Conservation (phyloP, 2,797 vertebrate genomes). For the Miichthys miiuy region DNA sequence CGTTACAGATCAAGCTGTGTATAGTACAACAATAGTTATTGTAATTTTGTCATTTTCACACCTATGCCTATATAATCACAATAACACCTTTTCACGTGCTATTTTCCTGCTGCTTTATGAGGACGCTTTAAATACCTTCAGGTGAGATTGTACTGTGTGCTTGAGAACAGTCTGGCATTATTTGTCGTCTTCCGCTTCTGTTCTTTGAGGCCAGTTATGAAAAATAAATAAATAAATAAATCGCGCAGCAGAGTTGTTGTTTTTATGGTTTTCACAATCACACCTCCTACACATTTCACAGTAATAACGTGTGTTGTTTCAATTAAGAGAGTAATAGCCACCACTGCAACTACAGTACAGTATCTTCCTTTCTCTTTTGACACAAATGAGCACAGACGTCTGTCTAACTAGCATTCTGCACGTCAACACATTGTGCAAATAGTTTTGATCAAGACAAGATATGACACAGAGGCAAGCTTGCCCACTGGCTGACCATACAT, state of each 20-base stretch:
- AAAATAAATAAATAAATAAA: constrained; percentile 1
- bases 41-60: constrained; percentile 30
- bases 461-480: neutral
- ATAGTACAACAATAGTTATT: neutral
- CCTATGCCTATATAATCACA: constrained; percentile 22
- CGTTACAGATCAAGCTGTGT: constrained; percentile 4
- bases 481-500: neutral
- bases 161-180: constrained; percentile 22
- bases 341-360: neutral
- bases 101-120: constrained; percentile 16
- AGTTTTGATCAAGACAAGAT: constrained; percentile 25
- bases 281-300: constrained; percentile 67
- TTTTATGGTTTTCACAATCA: constrained; percentile 44
- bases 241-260: constrained; percentile 14
- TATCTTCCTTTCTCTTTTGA: constrained; percentile 1
- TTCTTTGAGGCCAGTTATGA: constrained; percentile 19
- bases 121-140: constrained; percentile 40
- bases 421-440: neutral
- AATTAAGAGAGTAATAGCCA: constrained; percentile 41
- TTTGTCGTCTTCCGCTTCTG: constrained; percentile 21
- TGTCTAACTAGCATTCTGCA: neutral
- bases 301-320: constrained; percentile 32
- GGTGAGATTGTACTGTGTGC: constrained; percentile 26
- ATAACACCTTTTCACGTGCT: neutral
- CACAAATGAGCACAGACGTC: neutral